phyloP scores from a whole-genome alignment of 2,113 vertebrate species.

The Pachypanchax playfairii region DNA sequence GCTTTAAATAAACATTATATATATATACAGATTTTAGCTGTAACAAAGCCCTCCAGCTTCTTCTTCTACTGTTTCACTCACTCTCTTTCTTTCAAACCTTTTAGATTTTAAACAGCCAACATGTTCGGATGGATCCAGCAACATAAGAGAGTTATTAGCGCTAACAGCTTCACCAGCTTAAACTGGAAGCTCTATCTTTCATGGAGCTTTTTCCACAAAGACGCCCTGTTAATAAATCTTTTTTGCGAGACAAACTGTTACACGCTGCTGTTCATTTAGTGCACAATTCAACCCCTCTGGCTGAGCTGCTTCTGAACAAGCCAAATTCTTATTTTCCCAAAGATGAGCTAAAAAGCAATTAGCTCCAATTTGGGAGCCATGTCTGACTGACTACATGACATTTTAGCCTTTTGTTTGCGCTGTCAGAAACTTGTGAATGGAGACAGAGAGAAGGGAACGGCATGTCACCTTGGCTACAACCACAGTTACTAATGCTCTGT shows the following conservation, averaged over 20 bases:
- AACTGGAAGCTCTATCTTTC: constrained; percentile 24
- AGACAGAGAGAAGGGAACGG: constrained; percentile 54
- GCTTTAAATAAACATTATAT: too few species aligned
- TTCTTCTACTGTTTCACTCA: too few species aligned
- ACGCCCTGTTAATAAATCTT: constrained; percentile 47
- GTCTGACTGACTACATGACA: constrained; percentile 46
- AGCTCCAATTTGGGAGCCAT: constrained; percentile 58
- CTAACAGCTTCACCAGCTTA: too few species aligned
- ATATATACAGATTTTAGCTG: too few species aligned
- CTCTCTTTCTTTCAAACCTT: too few species aligned
- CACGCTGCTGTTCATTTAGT: constrained; percentile 16
- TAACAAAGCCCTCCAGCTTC: too few species aligned
- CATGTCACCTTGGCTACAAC: constrained; percentile 55
- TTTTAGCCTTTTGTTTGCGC: constrained; percentile 48
- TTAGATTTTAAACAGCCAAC: too few species aligned
- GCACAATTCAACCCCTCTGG: background rate
- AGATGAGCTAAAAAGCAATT: constrained; percentile 58
- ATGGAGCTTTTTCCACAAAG: constrained; percentile 18
- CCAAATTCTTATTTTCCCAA: constrained; percentile 50
- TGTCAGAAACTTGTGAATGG: constrained; percentile 55
- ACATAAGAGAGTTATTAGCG: too few species aligned
- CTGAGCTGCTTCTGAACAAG: constrained; percentile 17
- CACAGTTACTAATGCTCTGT: constrained; percentile 47
- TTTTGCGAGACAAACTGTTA: constrained; percentile 22
- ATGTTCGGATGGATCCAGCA: too few species aligned